Evolutionary conservation across 2,888 invertebrate genomes (phyloP).

Genomic region (Hyposoter didymator): DNA sequence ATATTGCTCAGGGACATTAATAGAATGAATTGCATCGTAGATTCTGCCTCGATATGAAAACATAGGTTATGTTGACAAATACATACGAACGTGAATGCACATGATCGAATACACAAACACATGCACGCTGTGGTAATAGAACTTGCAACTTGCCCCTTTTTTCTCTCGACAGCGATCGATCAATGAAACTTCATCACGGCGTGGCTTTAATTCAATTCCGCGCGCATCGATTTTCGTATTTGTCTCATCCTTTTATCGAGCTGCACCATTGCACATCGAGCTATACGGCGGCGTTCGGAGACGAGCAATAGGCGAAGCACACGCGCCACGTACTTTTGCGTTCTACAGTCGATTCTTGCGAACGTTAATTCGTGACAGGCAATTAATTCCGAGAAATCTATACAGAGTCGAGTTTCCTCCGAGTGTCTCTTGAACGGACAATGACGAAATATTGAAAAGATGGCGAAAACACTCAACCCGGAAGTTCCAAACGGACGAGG

Average conservation of each 20-base stretch:
- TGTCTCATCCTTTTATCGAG: background rate
- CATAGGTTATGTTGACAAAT: background rate
- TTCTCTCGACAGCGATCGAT: conserved; percentile 21
- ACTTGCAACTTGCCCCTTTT: conserved; percentile 9
- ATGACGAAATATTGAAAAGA: no score
- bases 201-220: conserved; percentile 19
- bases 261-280: background rate
- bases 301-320: background rate
- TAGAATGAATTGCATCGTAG: conserved; percentile 21
- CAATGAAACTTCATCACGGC: conserved; percentile 29
- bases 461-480: no score
- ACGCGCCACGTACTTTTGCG: background rate
- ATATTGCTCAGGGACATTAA: conserved; percentile 17
- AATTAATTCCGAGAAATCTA: background rate
- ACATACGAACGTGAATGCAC: background rate
- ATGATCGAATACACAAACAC: background rate
- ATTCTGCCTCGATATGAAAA: conserved; percentile 4
- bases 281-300: background rate
- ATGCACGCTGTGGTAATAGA: background rate
- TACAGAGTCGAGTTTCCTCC: background rate
- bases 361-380: background rate
- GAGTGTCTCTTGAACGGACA: no score
- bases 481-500: no score
- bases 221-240: conserved; percentile 27
- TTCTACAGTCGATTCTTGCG: background rate